Conservation (phyloP, 2,888 invertebrate species). For the Germaria angustata region DNA sequence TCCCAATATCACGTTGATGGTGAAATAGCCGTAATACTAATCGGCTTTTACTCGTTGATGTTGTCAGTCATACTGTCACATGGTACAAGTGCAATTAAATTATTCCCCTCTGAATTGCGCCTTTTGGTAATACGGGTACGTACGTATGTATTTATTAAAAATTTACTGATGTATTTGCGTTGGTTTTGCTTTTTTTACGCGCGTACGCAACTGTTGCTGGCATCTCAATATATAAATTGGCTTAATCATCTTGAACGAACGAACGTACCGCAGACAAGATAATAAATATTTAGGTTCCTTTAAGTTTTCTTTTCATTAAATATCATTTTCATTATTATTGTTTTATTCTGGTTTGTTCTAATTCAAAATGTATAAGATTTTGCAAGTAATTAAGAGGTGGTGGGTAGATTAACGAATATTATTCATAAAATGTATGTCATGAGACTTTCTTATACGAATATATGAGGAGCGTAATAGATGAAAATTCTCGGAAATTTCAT, state of each 20-base stretch:
- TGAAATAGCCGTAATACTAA: slow-evolving; percentile 50
- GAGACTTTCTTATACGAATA: too few relatives aligned
- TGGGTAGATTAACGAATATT: too few relatives aligned
- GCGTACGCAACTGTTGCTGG: slow-evolving; percentile 48
- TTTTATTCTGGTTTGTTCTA: too few relatives aligned
- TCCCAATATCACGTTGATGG: slow-evolving; percentile 35
- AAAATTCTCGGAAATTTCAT: too few relatives aligned
- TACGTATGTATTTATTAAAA: neutral
- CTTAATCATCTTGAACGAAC: slow-evolving; percentile 39
- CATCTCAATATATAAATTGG: slow-evolving; percentile 44
- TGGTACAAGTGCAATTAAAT: neutral
- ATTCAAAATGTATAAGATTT: too few relatives aligned
- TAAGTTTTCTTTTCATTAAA: slow-evolving; percentile 1
- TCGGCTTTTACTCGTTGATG: slow-evolving; percentile 64
- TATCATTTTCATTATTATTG: slow-evolving; percentile 8
- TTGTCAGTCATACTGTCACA: slow-evolving; percentile 41
- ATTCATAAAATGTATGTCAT: too few relatives aligned
- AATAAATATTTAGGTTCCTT: slow-evolving; percentile 37
- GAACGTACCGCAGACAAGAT: neutral
- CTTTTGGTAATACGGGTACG: neutral
- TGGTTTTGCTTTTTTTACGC: neutral
- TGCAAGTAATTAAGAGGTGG: too few relatives aligned
- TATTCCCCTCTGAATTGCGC: slow-evolving; percentile 43
- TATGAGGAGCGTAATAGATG: too few relatives aligned
- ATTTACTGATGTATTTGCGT: neutral